Percentiles rank a stretch among this genome's conserved stretches.
phyloP scores from a whole-genome alignment of 2,797 vertebrate species.

The Acanthis flammea region DNA sequence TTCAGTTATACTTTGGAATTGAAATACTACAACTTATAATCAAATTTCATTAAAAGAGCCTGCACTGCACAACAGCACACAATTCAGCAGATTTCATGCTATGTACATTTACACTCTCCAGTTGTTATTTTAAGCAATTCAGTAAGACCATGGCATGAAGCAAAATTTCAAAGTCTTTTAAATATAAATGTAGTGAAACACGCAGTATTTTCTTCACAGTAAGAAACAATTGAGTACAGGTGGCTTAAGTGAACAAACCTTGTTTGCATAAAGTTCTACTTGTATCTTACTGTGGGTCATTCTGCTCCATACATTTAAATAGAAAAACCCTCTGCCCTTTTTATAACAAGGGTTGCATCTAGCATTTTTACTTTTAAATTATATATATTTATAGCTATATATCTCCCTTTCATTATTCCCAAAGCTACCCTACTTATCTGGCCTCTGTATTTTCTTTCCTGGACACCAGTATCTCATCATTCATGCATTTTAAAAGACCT shows the following conservation, averaged over 20 bases:
- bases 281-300: background rate
- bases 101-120: background rate
- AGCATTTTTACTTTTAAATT: background rate
- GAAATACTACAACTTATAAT: background rate
- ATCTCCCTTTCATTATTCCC: background rate
- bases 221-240: background rate
- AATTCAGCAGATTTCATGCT: background rate
- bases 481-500: background rate
- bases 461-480: background rate
- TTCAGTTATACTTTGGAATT: background rate
- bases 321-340: background rate
- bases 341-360: background rate
- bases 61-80: background rate
- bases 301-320: background rate
- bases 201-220: background rate
- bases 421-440: background rate
- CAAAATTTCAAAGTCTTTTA: background rate
- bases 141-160: background rate
- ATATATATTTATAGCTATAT: accelerated
- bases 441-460: background rate
- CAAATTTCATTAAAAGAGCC: background rate
- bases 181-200: background rate
- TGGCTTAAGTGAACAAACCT: background rate
- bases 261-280: background rate
- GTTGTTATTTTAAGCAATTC: background rate